phyloP scores from a whole-genome alignment of 2,797 vertebrate species.

The Acipenser oxyrinchus region DNA sequence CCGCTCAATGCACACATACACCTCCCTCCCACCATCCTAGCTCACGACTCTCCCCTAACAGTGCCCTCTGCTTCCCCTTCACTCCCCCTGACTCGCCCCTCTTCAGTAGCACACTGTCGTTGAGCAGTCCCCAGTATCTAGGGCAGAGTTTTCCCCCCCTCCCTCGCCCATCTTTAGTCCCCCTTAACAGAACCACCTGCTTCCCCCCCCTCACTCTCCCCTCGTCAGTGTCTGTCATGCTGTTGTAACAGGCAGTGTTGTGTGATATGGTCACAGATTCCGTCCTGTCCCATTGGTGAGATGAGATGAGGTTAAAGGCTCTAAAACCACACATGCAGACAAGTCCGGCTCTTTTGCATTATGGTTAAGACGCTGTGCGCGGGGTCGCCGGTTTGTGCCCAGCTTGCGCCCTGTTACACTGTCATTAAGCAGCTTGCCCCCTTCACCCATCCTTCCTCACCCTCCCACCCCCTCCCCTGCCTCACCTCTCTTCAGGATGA shows the following conservation, averaged over 20 bases:
- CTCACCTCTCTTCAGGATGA: constrained; percentile 42
- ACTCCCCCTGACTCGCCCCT: constrained; percentile 32
- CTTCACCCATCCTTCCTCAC: neutral
- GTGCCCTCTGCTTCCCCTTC: constrained; percentile 5
- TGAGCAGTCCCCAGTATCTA: constrained; percentile 44
- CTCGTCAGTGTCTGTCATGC: too few species aligned
- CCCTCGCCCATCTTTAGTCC: too few species aligned
- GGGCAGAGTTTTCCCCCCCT: constrained; percentile 51
- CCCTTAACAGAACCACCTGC: too few species aligned
- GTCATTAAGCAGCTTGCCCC: constrained; percentile 2
- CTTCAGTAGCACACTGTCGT: constrained; percentile 50
- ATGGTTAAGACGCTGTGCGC: too few species aligned
- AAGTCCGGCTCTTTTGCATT: neutral
- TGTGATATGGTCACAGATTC: neutral
- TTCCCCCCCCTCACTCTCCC: too few species aligned
- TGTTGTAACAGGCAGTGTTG: too few species aligned
- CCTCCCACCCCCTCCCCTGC: neutral
- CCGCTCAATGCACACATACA: constrained; percentile 2
- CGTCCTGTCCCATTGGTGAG: neutral
- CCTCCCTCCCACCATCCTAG: constrained; percentile 7
- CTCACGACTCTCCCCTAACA: constrained; percentile 15
- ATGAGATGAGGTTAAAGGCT: constrained; percentile 4
- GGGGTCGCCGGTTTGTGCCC: too few species aligned
- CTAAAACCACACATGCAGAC: constrained; percentile 6
- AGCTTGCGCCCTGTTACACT: neutral